phyloP scores from a whole-genome alignment of 2,113 vertebrate species.

The Phainopepla nitens region DNA sequence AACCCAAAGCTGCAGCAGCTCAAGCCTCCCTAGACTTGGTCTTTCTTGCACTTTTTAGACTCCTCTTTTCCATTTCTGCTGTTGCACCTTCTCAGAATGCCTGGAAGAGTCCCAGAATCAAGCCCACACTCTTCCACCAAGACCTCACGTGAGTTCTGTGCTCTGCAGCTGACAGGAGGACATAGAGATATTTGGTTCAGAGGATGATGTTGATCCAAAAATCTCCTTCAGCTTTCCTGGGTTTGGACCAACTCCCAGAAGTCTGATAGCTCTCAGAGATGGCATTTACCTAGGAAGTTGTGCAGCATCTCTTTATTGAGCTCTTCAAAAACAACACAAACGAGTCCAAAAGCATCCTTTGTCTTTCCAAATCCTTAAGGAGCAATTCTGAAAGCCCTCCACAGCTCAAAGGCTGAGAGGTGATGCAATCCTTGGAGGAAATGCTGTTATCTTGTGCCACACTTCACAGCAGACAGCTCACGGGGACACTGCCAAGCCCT shows the following conservation, averaged over 20 bases:
- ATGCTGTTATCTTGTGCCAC: neutral
- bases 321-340: neutral
- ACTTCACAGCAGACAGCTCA: neutral
- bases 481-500: neutral
- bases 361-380: neutral
- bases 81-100: neutral
- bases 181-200: neutral
- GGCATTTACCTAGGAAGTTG: neutral
- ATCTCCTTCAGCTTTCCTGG: neutral
- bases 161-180: neutral
- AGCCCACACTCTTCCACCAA: neutral
- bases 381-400: neutral
- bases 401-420: neutral
- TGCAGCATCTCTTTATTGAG: neutral
- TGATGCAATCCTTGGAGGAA: neutral
- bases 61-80: neutral
- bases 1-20: neutral
- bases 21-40: neutral
- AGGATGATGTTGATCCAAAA: neutral
- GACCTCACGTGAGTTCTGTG: accelerated
- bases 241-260: neutral
- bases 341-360: neutral
- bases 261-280: neutral
- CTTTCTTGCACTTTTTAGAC: neutral
- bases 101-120: neutral